Conservation (phyloP, 2,888 invertebrate species). For the Pardosa pseudoannulata region DNA sequence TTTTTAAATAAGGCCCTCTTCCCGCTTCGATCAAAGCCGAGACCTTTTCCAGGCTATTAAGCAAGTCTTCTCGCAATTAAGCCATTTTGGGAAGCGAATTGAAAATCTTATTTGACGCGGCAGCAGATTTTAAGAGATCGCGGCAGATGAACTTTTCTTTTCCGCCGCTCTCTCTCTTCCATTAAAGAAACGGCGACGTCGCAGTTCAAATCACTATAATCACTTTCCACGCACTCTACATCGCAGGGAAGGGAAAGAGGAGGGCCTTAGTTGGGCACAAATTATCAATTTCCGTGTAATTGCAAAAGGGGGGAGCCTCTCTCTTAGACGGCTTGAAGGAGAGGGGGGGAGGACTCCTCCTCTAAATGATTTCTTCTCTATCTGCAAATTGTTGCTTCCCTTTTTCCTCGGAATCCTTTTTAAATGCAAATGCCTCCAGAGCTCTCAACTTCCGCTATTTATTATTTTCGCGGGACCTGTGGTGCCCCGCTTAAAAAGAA, state of each 20-base stretch:
- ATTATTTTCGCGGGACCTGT: conserved; percentile 8
- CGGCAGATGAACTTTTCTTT: background rate
- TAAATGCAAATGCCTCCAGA: conserved; percentile 55
- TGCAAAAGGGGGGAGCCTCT: background rate
- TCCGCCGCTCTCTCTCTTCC: background rate
- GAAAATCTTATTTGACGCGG: background rate
- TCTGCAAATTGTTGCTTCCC: conserved; percentile 57
- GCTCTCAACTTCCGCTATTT: conserved; percentile 17
- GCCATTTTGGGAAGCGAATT: background rate
- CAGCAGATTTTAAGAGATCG: background rate
- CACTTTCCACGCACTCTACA: background rate
- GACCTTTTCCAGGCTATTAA: too few species aligned
- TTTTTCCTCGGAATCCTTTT: conserved; percentile 43
- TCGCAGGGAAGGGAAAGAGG: background rate
- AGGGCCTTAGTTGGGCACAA: conserved; percentile 20
- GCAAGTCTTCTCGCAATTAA: background rate
- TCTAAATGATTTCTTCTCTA: conserved; percentile 14
- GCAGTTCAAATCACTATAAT: conserved; percentile 13
- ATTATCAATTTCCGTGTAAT: conserved; percentile 51
- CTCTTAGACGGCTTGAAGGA: conserved; percentile 6
- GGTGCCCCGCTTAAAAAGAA: too few species aligned
- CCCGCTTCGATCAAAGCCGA: too few species aligned
- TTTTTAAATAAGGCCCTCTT: too few species aligned
- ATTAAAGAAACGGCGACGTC: background rate
- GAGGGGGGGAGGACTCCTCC: background rate